phyloP scores from a whole-genome alignment of 2,113 vertebrate species.

The Ibidorhyncha struthersii region DNA sequence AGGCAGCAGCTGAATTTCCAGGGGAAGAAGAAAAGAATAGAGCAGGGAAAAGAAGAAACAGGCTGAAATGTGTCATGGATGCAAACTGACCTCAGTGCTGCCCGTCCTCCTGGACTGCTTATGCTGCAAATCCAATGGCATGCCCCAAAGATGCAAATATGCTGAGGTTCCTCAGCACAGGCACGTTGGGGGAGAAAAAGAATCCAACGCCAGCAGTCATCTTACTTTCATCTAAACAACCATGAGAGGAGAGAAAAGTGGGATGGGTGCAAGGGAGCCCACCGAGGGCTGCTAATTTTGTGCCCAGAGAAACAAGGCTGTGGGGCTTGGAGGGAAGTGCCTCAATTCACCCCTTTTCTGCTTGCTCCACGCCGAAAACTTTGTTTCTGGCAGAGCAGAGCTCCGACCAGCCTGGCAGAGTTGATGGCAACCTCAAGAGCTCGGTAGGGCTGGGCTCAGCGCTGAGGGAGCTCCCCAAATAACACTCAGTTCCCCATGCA shows the following conservation, averaged over 20 bases:
- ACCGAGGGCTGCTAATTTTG: background rate
- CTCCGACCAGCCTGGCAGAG: background rate
- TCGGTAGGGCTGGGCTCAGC: background rate
- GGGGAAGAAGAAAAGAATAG: background rate
- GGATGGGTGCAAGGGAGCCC: background rate
- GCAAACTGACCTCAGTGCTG: background rate
- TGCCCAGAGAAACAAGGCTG: background rate
- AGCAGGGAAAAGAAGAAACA: background rate
- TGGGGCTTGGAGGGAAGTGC: background rate
- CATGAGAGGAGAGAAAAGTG: background rate
- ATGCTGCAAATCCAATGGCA: background rate
- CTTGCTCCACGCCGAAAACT: background rate
- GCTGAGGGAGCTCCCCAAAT: background rate
- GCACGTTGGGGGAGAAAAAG: background rate
- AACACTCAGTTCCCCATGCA: rapidly evolving
- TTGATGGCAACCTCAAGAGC: background rate
- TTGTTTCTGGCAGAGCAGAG: background rate
- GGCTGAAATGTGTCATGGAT: background rate
- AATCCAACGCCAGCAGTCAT: background rate
- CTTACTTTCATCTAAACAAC: background rate
- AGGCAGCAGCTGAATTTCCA: background rate
- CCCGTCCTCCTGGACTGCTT: background rate
- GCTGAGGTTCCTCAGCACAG: background rate
- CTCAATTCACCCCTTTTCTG: background rate
- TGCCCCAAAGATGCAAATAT: background rate